Conservation (phyloP, 2,797 vertebrate species). For the Ptychadena robeensis region DNA sequence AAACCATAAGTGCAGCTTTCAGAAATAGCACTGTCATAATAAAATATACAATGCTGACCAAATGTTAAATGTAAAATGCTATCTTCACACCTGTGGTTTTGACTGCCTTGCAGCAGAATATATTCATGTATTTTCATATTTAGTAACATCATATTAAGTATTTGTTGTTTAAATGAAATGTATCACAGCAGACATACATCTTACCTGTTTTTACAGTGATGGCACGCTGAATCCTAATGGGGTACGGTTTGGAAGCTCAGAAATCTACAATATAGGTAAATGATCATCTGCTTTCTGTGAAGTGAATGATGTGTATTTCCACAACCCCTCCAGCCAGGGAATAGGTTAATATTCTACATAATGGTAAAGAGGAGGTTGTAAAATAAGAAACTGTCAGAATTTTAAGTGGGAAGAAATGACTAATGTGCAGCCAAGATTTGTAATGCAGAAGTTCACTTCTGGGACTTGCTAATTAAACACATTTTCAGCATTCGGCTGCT, state of each 20-base stretch:
- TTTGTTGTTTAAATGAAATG: neutral
- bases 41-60: no score
- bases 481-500: conserved; percentile 54
- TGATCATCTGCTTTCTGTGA: neutral
- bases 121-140: neutral
- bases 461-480: conserved; percentile 62
- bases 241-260: conserved; percentile 94
- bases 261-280: conserved; percentile 97
- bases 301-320: conserved; percentile 7
- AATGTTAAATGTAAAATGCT: no score
- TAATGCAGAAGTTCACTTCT: conserved; percentile 53
- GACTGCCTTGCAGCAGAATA: neutral
- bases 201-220: conserved; percentile 78
- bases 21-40: neutral
- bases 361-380: conserved; percentile 34
- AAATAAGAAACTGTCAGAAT: conserved; percentile 50
- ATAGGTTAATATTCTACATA: conserved; percentile 50
- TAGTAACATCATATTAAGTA: neutral
- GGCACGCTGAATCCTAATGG: conserved; percentile 96
- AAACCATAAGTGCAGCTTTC: no score
- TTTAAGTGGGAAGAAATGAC: conserved; percentile 54
- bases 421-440: conserved; percentile 44
- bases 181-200: neutral
- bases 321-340: conserved; percentile 23
- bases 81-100: neutral